Evolutionary conservation across 2,888 invertebrate genomes (phyloP).

Genomic region (Melieria omissa): DNA sequence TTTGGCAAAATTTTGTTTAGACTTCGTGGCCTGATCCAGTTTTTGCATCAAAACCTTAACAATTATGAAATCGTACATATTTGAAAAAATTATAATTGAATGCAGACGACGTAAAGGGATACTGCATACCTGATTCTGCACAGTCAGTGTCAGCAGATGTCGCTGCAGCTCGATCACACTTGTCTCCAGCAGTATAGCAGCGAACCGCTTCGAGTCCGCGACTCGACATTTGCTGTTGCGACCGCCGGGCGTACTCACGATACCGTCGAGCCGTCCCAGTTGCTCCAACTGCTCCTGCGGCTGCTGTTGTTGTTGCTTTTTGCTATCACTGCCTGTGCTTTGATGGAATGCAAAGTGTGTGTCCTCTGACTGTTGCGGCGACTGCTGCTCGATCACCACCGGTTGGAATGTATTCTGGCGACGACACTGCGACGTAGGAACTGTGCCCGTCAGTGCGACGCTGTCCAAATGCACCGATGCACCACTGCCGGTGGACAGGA

Average conservation of each 20-base stretch:
- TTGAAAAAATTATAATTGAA: constrained; percentile 41
- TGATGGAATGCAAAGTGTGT: constrained; percentile 58
- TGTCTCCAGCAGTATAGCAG: constrained; percentile 84
- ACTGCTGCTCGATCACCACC: constrained; percentile 52
- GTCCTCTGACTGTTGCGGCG: constrained; percentile 41
- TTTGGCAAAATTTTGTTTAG: constrained; percentile 74
- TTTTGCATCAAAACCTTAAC: constrained; percentile 75
- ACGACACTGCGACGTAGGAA: constrained; percentile 32
- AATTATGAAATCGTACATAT: too few relatives aligned
- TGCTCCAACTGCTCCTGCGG: constrained; percentile 45
- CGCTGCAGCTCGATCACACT: constrained; percentile 85
- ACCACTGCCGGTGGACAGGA: constrained; percentile 57
- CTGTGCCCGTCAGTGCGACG: constrained; percentile 17
- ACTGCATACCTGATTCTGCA: constrained; percentile 82
- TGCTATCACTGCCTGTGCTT: constrained; percentile 61
- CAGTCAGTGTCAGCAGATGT: constrained; percentile 82
- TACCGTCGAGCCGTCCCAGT: constrained; percentile 76
- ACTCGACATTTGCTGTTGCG: constrained; percentile 74
- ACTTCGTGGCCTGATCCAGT: constrained; percentile 76
- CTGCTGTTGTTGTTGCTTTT: constrained; percentile 49
- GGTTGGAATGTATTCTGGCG: constrained; percentile 58
- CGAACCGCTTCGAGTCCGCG: constrained; percentile 80
- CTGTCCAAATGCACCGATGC: constrained; percentile 34
- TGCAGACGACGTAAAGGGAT: background rate
- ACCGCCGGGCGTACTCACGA: constrained; percentile 73